Base-by-base conservation (phyloP, 1,140 invertebrate genomes). In the Calliopsis andreniformis region DNA sequence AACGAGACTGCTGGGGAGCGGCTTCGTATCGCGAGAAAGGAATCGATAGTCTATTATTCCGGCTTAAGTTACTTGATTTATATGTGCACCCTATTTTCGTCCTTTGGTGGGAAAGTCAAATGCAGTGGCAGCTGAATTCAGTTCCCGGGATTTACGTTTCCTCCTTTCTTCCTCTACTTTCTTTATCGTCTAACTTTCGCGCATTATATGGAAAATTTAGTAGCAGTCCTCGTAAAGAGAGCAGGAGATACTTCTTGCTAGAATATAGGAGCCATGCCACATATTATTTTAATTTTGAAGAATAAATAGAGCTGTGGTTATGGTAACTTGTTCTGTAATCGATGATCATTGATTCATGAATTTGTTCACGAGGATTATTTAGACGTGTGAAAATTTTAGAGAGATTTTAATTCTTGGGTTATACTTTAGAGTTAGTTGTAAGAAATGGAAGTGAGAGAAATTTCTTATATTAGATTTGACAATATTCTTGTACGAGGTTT, bases 31-130 rank as follows among this genome's bases (percentile, higher is more conserved):
- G 58, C 79, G 68, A 68, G 69, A 78, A 72, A 25, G 39, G 49
- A 89, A 89, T 89, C 88, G 88, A 89, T 89, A 89, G 85, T 84
- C 87, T 86, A 89, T 89, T 89, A 89, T 89, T 87, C 79, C 71
- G 80, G 80, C 80, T 88, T 88, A 89, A 88, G 82, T 84, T 78
- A 70, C 78, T 64, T 82, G 82, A 86, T 86, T 88, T 88, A 86
- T 85, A 86, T 85, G 86, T 86, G 83, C 69, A 75, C 76, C 78
- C 66, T 73, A 84, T 84, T 79, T 85, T 79, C 76, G 67, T 53
- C 51, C 68, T 42, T 81, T 45, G 72, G 51, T 20, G 18, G 47
- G 62, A 62, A 73, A 83, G 73, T 79, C 80, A 62, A 76, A 49
- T 42, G 64, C 61, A 66, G 59, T 39, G 39, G 45, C 12, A 7